Evolutionary conservation across 2,797 vertebrate genomes (phyloP).

Genomic region (Danio choprae): DNA sequence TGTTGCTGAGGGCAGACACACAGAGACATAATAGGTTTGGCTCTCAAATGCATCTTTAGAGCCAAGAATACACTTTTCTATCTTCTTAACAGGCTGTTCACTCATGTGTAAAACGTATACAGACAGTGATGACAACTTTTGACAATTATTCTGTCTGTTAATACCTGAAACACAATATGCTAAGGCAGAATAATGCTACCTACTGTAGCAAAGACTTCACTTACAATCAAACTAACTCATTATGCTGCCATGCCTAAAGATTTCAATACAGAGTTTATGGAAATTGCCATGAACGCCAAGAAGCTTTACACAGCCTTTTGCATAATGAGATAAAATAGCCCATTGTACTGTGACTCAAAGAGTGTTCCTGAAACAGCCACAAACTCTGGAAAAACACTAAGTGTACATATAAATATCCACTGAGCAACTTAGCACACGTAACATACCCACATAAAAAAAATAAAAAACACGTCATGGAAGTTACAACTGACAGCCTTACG

Average conservation of each 20-base stretch:
- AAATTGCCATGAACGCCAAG: constrained; percentile 23
- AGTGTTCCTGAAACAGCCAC: constrained; percentile 47
- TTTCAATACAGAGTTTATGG: constrained; percentile 52
- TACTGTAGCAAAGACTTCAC: neutral
- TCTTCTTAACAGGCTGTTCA: constrained; percentile 16
- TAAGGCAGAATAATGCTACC: constrained; percentile 6
- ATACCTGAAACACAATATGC: constrained; percentile 4
- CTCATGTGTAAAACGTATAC: neutral
- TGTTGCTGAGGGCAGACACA: neutral
- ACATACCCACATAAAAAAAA: constrained; percentile 54
- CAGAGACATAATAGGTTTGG: constrained; percentile 4
- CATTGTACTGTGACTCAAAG: constrained; percentile 47
- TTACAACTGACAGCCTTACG: constrained; percentile 69
- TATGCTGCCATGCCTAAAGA: constrained; percentile 45
- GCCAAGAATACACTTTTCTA: constrained; percentile 10
- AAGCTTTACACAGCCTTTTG: constrained; percentile 27
- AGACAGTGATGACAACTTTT: constrained; percentile 26
- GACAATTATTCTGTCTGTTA: constrained; percentile 17
- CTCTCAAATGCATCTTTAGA: neutral
- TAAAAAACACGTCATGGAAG: constrained; percentile 63
- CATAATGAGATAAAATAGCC: constrained; percentile 32
- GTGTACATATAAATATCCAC: neutral
- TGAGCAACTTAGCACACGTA: constrained; percentile 47
- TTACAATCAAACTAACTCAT: constrained; percentile 22
- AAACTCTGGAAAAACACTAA: constrained; percentile 69